Evolutionary conservation across 2,113 vertebrate genomes (phyloP).

Genomic region (Embiotoca jacksoni): DNA sequence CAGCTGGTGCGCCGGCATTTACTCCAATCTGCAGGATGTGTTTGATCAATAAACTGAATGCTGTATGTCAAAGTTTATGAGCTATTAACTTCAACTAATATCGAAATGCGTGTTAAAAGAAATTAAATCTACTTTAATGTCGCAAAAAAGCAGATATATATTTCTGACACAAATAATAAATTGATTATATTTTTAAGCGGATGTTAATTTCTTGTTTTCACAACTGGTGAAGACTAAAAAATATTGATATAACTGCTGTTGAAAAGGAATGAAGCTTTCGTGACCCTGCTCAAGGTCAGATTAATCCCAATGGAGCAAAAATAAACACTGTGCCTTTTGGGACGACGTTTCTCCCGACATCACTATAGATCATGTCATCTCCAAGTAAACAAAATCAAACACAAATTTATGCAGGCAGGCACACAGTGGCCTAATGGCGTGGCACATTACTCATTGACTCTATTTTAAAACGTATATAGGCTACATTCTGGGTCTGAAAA

Average conservation of each 20-base stretch:
- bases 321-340: no score
- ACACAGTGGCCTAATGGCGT: no score
- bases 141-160: slow-evolving; percentile 1
- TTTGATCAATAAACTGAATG: background rate
- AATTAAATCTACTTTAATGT: background rate
- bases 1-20: background rate
- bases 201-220: no score
- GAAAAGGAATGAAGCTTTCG: background rate
- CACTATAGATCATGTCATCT: no score
- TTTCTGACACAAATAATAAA: background rate
- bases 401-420: no score
- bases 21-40: no score
- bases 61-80: background rate
- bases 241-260: background rate
- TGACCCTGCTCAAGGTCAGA: background rate
- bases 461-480: no score
- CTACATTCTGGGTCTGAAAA: no score
- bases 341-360: no score
- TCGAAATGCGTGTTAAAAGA: background rate
- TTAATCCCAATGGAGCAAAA: background rate
- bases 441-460: no score
- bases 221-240: background rate
- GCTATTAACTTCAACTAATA: background rate
- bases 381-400: no score
- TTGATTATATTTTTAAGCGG: background rate